Evolutionary conservation across 1,140 invertebrate genomes (phyloP).

Genomic region (Panagrolaimus sp.): DNA sequence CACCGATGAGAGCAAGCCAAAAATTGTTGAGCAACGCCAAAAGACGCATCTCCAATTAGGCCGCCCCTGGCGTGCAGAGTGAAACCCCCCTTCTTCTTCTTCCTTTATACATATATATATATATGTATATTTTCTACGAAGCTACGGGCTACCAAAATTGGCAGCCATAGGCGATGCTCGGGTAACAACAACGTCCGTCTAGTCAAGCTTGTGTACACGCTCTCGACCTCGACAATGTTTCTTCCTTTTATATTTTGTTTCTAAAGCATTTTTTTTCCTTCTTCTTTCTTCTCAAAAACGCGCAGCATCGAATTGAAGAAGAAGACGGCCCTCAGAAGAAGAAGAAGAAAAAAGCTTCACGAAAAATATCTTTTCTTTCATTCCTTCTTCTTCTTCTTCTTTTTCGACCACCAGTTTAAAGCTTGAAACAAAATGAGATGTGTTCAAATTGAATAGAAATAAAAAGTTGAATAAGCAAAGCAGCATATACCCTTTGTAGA

Average conservation of each 20-base stretch:
- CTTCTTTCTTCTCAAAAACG: background rate
- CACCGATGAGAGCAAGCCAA: background rate
- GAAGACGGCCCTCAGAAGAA: conserved; percentile 1
- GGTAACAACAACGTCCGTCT: conserved; percentile 4
- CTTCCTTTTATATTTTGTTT: too few species aligned
- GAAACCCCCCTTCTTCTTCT: background rate
- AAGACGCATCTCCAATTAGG: conserved; percentile 13
- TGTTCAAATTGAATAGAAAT: conserved; percentile 19
- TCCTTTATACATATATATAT: too few species aligned
- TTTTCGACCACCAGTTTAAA: background rate
- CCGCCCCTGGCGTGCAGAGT: background rate
- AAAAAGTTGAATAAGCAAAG: background rate
- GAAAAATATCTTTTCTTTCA: conserved; percentile 16
- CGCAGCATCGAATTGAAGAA: conserved; percentile 15
- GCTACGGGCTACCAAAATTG: conserved; percentile 1
- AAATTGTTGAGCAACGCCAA: conserved; percentile 13
- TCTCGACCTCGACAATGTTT: too few species aligned
- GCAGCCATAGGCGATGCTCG: background rate
- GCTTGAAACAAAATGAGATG: conserved; percentile 19
- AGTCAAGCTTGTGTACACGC: background rate
- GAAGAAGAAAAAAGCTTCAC: conserved; percentile 14
- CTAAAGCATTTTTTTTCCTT: conserved; percentile 1
- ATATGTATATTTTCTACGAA: too few species aligned
- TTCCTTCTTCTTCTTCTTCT: too few species aligned
- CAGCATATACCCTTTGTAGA: too few species aligned